Base-by-base conservation (phyloP, 2,113 vertebrate genomes). In the Zingel zingel region DNA sequence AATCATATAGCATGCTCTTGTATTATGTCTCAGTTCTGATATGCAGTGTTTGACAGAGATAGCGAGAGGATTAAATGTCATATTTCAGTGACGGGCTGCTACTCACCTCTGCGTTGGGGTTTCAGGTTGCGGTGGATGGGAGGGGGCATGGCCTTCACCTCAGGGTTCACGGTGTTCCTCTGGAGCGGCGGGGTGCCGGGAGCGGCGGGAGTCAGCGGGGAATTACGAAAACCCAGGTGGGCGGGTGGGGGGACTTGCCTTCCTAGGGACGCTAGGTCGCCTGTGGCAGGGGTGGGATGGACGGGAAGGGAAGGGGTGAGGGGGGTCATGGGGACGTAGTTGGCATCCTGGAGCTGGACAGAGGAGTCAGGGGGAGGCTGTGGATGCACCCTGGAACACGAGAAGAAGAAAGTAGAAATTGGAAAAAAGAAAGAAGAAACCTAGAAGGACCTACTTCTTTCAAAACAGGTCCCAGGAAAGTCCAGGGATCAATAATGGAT, bases 91-190 rank as follows among this genome's bases (percentile, higher is more conserved):
- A 54, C 15, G 4, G 19, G 21, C 27, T 19, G 18, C 0, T 0
- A 1, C 68, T 80, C 78, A 91, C 89, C 91, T 84, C 72, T 87
- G 12, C 74, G 64, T 3, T 90, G 91, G 5, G 93, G 93, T 36
- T 94, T 94, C 61, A 94, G 89, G 85, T 94, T 89, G 63, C 93
- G 92, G 67, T 89, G 91, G 56, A 94, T 78, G 0, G 93, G 93
- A 4, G 93, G 93, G 0, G 92, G 93, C 77, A 6, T 5, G 18
- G 74, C 64, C 14, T 78, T 62, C 0, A n/a, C 43, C 69, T 86
- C 62, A 5, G 50, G 0, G n/a, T 18, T 79, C 3, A 51, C 12
- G 18, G 81, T 72, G 19, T 53, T 80, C 69, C 79, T 88, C 4
- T 76, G 78, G 13, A 82, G 72, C 0, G 82, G 89, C 0, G 90